Conservation (phyloP, 2,113 vertebrate species). For the Vulpes lagopus region DNA sequence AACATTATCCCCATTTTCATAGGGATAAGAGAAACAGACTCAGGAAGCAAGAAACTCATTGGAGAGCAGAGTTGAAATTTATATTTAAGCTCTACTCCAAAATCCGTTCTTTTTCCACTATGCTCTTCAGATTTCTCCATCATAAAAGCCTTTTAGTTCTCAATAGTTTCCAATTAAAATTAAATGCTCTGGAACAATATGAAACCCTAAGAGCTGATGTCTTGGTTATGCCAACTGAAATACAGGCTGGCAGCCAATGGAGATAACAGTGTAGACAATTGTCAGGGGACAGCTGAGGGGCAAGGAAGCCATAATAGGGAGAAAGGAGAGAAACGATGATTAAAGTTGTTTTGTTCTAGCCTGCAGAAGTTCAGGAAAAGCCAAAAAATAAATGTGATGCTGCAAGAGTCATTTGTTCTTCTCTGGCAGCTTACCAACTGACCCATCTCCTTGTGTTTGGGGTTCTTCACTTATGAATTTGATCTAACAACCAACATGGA, state of each 20-base stretch:
- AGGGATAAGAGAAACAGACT: not conserved
- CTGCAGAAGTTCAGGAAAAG: constrained; percentile 9
- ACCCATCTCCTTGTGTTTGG: not conserved
- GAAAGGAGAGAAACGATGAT: not conserved
- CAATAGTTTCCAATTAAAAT: not conserved
- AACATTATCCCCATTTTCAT: not conserved
- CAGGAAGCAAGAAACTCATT: not conserved
- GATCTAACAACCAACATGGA: not conserved
- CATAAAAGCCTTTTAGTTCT: constrained; percentile 51
- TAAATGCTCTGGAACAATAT: constrained; percentile 41
- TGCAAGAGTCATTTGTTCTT: not conserved
- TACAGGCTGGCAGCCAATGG: constrained; percentile 20
- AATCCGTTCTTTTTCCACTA: not conserved
- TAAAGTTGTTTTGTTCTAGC: not conserved
- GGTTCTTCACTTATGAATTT: not conserved
- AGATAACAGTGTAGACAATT: constrained; percentile 41
- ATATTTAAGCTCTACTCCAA: not conserved
- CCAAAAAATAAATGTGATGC: not conserved
- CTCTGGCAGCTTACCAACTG: rapidly evolving
- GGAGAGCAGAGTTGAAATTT: not conserved
- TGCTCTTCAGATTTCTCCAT: not conserved
- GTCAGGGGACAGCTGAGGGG: not conserved
- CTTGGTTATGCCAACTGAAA: constrained; percentile 30
- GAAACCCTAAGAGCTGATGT: constrained; percentile 55
- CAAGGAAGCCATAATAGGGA: not conserved